Conservation (phyloP, 2,888 invertebrate genomes). For the Agrilus mali region DNA sequence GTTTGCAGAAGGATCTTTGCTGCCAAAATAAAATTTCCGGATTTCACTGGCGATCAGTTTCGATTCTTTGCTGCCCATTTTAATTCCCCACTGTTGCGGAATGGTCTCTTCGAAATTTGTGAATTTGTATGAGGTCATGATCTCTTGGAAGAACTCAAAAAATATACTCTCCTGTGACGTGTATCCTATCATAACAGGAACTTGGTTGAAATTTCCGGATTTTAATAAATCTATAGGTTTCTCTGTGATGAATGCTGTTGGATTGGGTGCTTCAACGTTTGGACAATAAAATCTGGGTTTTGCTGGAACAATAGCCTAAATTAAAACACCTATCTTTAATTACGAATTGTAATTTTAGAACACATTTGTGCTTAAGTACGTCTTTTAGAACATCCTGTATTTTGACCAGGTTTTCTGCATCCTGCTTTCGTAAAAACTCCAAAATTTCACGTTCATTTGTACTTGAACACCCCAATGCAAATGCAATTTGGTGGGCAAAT, state of each 20-base stretch:
- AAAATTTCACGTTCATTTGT: constrained; percentile 4
- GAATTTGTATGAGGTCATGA: too few species aligned
- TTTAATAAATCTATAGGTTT: background rate
- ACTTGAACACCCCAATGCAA: background rate
- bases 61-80: too few species aligned
- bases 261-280: background rate
- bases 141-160: background rate
- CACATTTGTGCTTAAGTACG: background rate
- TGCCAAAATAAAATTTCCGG: background rate
- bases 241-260: background rate
- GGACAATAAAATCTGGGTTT: too few species aligned
- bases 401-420: constrained; percentile 1
- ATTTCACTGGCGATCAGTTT: background rate
- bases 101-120: too few species aligned
- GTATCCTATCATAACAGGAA: background rate
- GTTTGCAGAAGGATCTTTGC: background rate
- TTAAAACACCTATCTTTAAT: too few species aligned
- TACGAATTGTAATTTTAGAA: background rate
- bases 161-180: background rate
- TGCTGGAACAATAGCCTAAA: background rate
- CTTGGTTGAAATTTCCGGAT: background rate
- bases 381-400: constrained; percentile 2
- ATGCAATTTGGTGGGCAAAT: constrained; percentile 4
- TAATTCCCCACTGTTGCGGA: too few species aligned
- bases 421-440: constrained; percentile 3